Evolutionary conservation across 2,888 invertebrate species (phyloP).

Genomic region (Peribatodes rhomboidaria): DNA sequence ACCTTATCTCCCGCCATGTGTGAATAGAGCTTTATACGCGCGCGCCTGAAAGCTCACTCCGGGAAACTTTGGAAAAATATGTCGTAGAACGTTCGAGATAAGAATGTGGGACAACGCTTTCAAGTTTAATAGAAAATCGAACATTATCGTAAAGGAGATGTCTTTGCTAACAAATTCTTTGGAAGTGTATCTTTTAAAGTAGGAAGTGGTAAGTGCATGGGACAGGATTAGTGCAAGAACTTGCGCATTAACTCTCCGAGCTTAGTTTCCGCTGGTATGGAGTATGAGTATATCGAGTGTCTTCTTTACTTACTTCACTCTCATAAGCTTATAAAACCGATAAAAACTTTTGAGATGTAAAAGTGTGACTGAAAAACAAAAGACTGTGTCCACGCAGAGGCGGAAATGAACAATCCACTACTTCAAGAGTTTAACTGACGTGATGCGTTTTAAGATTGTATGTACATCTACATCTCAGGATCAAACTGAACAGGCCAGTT

Average conservation of each 20-base stretch:
- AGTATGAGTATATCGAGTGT: not conserved
- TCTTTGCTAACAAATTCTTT: conserved; percentile 85
- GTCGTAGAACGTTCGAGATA: conserved; percentile 85
- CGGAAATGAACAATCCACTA: too few relatives aligned
- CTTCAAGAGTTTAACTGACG: too few relatives aligned
- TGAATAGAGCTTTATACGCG: conserved; percentile 86
- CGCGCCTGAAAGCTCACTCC: conserved; percentile 84
- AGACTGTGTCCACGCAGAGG: too few relatives aligned
- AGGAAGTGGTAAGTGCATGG: conserved; percentile 54
- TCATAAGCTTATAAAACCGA: not conserved
- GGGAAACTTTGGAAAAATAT: conserved; percentile 87
- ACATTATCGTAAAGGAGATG: conserved; percentile 86
- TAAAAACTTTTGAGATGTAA: not conserved
- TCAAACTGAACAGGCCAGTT: too few relatives aligned
- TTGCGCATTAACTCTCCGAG: conserved; percentile 35
- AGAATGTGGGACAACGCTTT: conserved; percentile 86
- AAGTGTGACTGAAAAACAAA: too few relatives aligned
- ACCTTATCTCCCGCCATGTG: conserved; percentile 87
- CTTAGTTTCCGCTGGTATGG: conserved; percentile 26
- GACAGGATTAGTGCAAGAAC: conserved; percentile 35
- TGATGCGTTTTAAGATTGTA: too few relatives aligned
- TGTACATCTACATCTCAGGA: too few relatives aligned
- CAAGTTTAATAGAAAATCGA: conserved; percentile 87
- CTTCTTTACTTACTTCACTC: not conserved
- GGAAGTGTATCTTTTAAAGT: conserved; percentile 71